Evolutionary conservation across 2,797 vertebrate genomes (phyloP).

Genomic region (Benthosema pterotum): DNA sequence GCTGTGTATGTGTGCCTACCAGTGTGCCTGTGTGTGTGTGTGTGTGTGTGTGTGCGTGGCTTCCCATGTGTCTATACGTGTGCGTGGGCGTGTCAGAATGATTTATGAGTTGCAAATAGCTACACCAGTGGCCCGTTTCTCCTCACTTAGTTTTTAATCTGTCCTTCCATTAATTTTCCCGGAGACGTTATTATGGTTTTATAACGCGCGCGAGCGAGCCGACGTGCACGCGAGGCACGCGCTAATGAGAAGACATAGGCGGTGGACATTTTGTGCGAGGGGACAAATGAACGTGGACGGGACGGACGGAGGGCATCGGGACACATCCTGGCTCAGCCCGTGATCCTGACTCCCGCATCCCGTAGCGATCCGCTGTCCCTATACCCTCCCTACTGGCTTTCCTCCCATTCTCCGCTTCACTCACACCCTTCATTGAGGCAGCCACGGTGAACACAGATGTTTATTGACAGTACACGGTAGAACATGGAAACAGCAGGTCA

Average conservation of each 20-base stretch:
- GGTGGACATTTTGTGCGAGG: slow-evolving; percentile 59
- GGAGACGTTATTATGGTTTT: slow-evolving; percentile 82
- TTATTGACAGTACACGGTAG: slow-evolving; percentile 81
- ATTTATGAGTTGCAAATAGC: slow-evolving; percentile 83
- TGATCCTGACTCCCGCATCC: slow-evolving; percentile 29
- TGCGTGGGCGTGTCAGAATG: slow-evolving; percentile 80
- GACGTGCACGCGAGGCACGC: slow-evolving; percentile 64
- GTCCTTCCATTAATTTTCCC: slow-evolving; percentile 85
- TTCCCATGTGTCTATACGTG: slow-evolving; percentile 68
- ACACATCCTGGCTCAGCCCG: slow-evolving; percentile 39
- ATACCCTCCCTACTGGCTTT: slow-evolving; percentile 28
- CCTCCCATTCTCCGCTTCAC: slow-evolving; percentile 50
- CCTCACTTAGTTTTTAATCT: slow-evolving; percentile 89
- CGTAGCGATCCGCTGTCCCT: neutral
- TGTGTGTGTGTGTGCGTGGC: slow-evolving; percentile 16
- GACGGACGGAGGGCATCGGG: slow-evolving; percentile 26
- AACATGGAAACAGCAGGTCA: slow-evolving; percentile 84
- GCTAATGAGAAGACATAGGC: slow-evolving; percentile 71
- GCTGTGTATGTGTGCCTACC: slow-evolving; percentile 6
- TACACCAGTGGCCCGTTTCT: slow-evolving; percentile 84
- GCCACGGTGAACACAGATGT: slow-evolving; percentile 76
- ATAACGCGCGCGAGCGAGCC: slow-evolving; percentile 68
- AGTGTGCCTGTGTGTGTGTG: neutral
- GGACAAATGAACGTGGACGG: neutral
- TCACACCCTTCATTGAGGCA: slow-evolving; percentile 73